Conservation (phyloP, 2,113 vertebrate genomes). For the Scalopus aquaticus region DNA sequence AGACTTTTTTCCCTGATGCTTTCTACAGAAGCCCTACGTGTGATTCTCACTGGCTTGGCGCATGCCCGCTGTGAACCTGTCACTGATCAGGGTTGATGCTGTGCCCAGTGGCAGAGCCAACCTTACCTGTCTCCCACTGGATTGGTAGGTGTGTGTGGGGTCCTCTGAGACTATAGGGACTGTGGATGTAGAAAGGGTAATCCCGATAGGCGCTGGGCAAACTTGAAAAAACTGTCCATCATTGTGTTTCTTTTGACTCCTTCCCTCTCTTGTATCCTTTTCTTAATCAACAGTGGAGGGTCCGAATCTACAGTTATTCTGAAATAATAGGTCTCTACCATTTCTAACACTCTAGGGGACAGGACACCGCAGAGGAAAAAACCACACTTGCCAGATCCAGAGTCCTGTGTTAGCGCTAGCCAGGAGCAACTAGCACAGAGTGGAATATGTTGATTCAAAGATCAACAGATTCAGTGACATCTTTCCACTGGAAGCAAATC, state of each 20-base stretch:
- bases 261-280: not conserved
- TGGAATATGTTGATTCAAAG: not conserved
- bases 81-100: not conserved
- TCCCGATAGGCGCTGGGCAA: not conserved
- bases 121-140: not conserved
- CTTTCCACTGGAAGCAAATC: not conserved
- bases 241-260: not conserved
- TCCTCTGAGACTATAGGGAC: not conserved
- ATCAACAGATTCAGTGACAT: not conserved
- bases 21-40: not conserved
- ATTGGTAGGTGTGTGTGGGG: not conserved
- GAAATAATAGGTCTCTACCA: not conserved
- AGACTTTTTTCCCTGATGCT: not conserved
- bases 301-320: conserved; percentile 1
- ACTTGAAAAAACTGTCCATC: not conserved
- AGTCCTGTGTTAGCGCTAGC: not conserved
- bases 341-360: not conserved
- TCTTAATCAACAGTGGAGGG: not conserved
- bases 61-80: not conserved
- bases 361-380: not conserved
- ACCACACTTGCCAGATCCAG: not conserved
- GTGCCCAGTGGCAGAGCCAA: not conserved
- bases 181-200: not conserved
- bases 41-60: not conserved
- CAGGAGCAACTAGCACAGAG: not conserved